These are phyloP conservation scores for Eolophus roseicapilla DNA, from an alignment of 2,113 vertebrate species.

Conservation along the genomic window DNA sequence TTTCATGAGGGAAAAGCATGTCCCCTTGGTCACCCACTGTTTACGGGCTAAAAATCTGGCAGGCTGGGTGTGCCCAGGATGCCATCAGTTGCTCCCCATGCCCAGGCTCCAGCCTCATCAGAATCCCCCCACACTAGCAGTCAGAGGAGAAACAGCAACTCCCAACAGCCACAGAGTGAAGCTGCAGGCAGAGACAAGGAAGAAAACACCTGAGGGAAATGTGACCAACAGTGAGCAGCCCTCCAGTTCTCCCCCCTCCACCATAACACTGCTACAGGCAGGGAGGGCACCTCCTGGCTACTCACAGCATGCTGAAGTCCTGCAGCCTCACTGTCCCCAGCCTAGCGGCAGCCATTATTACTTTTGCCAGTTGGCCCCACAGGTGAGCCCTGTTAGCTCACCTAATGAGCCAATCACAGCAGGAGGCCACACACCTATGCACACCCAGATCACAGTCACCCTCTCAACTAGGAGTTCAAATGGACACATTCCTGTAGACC, in stretches of 20 bases:
- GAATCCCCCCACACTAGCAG: neutral
- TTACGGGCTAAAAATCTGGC: fast-evolving
- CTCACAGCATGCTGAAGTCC: neutral
- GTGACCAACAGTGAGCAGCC: fast-evolving
- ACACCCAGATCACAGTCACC: fast-evolving
- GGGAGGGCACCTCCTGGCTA: neutral
- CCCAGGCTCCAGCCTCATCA: neutral
- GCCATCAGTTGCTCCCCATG: fast-evolving
- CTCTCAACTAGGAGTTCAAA: neutral
- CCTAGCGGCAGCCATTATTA: fast-evolving
- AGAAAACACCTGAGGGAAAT: neutral
- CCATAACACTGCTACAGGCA: neutral
- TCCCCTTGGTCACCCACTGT: neutral
- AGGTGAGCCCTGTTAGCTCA: neutral
- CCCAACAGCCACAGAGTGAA: neutral
- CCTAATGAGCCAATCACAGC: fast-evolving
- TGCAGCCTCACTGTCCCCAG: fast-evolving
- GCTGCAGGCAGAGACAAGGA: neutral
- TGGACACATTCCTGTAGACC: fast-evolving
- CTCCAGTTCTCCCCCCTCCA: fast-evolving
- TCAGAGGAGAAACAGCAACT: neutral
- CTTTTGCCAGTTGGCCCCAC: neutral
- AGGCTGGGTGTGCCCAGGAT: neutral
- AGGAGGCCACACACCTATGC: no score
- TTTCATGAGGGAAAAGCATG: fast-evolving